Conservation (phyloP, 2,888 invertebrate species). For the Cabera pusaria region DNA sequence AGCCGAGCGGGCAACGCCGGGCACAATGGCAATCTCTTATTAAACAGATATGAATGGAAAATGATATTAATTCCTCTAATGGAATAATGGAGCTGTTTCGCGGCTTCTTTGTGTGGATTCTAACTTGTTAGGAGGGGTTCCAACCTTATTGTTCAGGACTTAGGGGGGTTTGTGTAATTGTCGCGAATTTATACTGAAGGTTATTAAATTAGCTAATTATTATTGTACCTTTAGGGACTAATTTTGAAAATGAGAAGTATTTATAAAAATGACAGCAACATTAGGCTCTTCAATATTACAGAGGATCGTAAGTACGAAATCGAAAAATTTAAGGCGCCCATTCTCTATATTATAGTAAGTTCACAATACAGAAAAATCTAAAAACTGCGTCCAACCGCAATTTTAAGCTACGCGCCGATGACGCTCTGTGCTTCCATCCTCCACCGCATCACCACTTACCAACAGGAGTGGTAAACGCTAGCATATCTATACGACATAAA, state of each 20-base stretch:
- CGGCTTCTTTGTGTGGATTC: conserved; percentile 15
- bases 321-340: too few relatives aligned
- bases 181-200: neutral
- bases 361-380: too few relatives aligned
- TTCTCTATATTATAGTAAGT: too few relatives aligned
- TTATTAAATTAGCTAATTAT: conserved; percentile 1
- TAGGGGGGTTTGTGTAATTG: conserved; percentile 3
- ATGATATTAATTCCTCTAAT: conserved; percentile 34
- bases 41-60: conserved; percentile 29
- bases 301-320: too few relatives aligned
- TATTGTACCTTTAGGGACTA: neutral
- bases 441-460: too few relatives aligned
- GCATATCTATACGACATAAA: too few relatives aligned
- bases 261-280: too few relatives aligned
- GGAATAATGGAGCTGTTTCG: conserved; percentile 31
- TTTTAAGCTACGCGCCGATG: too few relatives aligned
- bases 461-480: too few relatives aligned
- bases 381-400: too few relatives aligned
- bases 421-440: too few relatives aligned
- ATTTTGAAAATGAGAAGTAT: neutral
- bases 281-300: too few relatives aligned
- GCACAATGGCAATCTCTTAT: conserved; percentile 28
- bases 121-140: conserved; percentile 13
- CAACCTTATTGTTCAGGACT: conserved; percentile 8
- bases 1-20: conserved; percentile 4